Evolutionary conservation across 2,888 invertebrate species (phyloP).

Genomic region (Dysmachus trigonus): DNA sequence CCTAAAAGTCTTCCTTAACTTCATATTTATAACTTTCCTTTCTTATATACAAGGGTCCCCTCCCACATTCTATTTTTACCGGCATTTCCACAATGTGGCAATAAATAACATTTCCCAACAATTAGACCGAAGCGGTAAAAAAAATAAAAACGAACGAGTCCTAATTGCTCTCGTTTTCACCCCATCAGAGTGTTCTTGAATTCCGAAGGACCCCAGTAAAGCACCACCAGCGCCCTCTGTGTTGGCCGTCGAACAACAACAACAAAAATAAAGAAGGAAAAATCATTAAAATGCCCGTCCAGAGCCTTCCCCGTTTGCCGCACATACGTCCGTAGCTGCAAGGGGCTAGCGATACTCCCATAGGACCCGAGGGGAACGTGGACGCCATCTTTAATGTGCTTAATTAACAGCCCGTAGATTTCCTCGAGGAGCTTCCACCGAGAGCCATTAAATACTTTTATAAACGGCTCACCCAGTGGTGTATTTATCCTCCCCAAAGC

Average conservation of each 20-base stretch:
- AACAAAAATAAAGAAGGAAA: background rate
- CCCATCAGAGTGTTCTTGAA: slow-evolving; percentile 41
- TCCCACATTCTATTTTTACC: background rate
- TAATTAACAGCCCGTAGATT: slow-evolving; percentile 50
- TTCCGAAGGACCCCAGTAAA: background rate
- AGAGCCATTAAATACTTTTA: slow-evolving; percentile 49
- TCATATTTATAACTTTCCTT: background rate
- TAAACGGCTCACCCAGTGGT: slow-evolving; percentile 48
- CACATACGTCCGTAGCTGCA: background rate
- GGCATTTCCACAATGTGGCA: slow-evolving; percentile 35
- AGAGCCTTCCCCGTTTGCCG: background rate
- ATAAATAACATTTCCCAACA: slow-evolving; percentile 34
- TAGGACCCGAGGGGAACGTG: background rate
- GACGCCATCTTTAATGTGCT: slow-evolving; percentile 50
- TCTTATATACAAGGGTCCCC: background rate
- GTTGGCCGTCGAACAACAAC: background rate
- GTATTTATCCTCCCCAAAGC: slow-evolving; percentile 46
- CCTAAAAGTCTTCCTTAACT: background rate
- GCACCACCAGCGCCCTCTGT: background rate
- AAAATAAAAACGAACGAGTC: slow-evolving; percentile 39
- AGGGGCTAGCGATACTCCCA: background rate
- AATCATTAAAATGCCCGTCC: background rate
- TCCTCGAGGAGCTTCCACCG: slow-evolving; percentile 43
- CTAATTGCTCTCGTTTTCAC: slow-evolving; percentile 47
- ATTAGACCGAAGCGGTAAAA: slow-evolving; percentile 3